These are phyloP conservation scores for Drosophila melanocephala DNA, from an alignment of 2,888 invertebrate genomes.

Conservation along the genomic window DNA sequence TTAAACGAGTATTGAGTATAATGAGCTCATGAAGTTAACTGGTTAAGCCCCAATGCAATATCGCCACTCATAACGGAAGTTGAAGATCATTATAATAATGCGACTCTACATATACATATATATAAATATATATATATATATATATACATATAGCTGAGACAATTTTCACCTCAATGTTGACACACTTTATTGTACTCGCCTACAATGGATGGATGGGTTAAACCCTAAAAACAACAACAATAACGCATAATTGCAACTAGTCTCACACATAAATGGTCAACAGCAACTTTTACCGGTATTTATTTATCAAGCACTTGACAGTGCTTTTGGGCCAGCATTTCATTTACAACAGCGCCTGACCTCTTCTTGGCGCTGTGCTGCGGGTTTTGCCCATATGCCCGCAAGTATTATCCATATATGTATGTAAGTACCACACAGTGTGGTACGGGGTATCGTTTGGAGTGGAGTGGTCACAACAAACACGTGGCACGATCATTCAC, in stretches of 20 bases:
- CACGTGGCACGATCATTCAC: conserved; percentile 65
- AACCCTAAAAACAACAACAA: conserved; percentile 33
- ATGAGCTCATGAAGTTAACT: conserved; percentile 47
- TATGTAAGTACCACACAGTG: background rate
- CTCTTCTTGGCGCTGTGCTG: conserved; percentile 42
- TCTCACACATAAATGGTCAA: conserved; percentile 45
- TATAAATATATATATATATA: background rate
- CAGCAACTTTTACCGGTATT: conserved; percentile 57
- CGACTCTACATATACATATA: background rate
- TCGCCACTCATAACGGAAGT: conserved; percentile 45
- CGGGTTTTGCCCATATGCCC: conserved; percentile 48
- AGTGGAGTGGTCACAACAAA: conserved; percentile 20
- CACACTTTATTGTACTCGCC: conserved; percentile 33
- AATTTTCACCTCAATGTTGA: conserved; percentile 46
- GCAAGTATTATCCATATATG: conserved; percentile 2
- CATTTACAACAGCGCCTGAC: conserved; percentile 36
- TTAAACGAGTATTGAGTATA: background rate
- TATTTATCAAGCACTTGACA: conserved; percentile 52
- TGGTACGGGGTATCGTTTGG: background rate
- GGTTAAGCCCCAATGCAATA: conserved; percentile 33
- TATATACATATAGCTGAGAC: conserved; percentile 7
- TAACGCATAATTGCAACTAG: conserved; percentile 11
- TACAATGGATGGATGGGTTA: conserved; percentile 43
- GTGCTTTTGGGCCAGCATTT: conserved; percentile 38
- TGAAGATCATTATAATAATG: conserved; percentile 32